phyloP scores from a whole-genome alignment of 2,113 vertebrate species.

The Osmerus mordax region DNA sequence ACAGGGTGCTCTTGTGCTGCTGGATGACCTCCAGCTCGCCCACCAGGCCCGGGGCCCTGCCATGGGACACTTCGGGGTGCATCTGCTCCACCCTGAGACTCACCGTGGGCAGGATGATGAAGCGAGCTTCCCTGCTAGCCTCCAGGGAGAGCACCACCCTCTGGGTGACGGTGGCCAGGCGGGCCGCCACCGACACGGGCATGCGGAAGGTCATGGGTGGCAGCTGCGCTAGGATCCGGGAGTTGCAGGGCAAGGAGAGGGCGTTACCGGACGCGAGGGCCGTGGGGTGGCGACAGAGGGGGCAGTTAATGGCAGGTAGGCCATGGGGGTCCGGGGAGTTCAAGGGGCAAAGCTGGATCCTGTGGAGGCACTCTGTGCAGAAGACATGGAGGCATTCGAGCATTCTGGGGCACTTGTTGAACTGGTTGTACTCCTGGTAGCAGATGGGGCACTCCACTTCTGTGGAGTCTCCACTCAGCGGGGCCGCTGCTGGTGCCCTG shows the following conservation, averaged over 20 bases:
- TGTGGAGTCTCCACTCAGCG: slow-evolving; percentile 43
- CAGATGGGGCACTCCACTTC: slow-evolving; percentile 77
- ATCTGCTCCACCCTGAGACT: slow-evolving; percentile 77
- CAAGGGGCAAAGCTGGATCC: slow-evolving; percentile 63
- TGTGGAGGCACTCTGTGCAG: slow-evolving; percentile 74
- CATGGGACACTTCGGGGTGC: slow-evolving; percentile 38
- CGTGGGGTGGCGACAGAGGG: slow-evolving; percentile 73
- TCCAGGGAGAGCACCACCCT: slow-evolving; percentile 71
- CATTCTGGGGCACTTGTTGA: slow-evolving; percentile 69
- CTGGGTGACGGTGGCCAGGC: slow-evolving; percentile 64
- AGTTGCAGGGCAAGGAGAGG: slow-evolving; percentile 68
- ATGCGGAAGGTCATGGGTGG: slow-evolving; percentile 54
- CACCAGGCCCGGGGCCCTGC: slow-evolving; percentile 27
- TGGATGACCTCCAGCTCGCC: slow-evolving; percentile 45
- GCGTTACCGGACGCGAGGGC: slow-evolving; percentile 53
- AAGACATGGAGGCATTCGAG: slow-evolving; percentile 75
- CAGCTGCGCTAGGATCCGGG: slow-evolving; percentile 60
- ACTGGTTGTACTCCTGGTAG: slow-evolving; percentile 75
- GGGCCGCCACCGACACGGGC: slow-evolving; percentile 37
- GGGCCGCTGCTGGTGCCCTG: slow-evolving; percentile 7
- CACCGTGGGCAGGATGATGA: slow-evolving; percentile 75
- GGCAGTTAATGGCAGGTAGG: slow-evolving; percentile 64
- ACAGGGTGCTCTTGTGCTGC: slow-evolving; percentile 56
- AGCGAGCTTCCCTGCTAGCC: slow-evolving; percentile 56
- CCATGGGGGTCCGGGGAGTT: slow-evolving; percentile 30